A percentile compares a stretch with the other conserved stretches of the same genome.
Conservation (phyloP, 2,797 vertebrate genomes). For the Nannoperca australis region DNA sequence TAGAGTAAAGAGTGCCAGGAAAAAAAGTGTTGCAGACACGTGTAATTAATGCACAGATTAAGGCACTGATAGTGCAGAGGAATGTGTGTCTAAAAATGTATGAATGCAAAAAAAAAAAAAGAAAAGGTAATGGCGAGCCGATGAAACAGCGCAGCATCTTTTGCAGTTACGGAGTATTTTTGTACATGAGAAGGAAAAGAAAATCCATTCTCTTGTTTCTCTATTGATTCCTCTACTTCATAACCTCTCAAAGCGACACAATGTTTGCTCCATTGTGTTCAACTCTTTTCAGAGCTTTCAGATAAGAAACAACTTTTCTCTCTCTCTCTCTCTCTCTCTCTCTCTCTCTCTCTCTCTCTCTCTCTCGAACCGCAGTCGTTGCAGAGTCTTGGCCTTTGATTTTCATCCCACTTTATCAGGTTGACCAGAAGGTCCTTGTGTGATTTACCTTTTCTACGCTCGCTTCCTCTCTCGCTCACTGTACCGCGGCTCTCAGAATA, state of each 20-base stretch:
- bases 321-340: slow-evolving; percentile 4
- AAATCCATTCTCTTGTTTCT: slow-evolving; percentile 46
- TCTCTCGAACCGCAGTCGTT: slow-evolving; percentile 31
- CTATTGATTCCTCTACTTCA: slow-evolving; percentile 57
- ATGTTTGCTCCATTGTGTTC: slow-evolving; percentile 40
- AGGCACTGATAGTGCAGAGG: slow-evolving; percentile 38
- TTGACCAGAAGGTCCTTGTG: slow-evolving; percentile 77
- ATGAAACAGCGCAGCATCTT: slow-evolving; percentile 11
- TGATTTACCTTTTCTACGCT: slow-evolving; percentile 78
- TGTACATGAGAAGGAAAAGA: slow-evolving; percentile 30
- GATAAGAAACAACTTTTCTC: slow-evolving; percentile 40
- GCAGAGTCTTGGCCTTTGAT: slow-evolving; percentile 56
- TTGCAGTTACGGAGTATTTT: slow-evolving; percentile 4
- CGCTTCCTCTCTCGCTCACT: slow-evolving; percentile 62
- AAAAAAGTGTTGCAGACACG: slow-evolving; percentile 39
- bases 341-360: slow-evolving; percentile 3
- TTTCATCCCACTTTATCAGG: slow-evolving; percentile 71
- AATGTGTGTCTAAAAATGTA: slow-evolving; percentile 15
- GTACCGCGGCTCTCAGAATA: slow-evolving; percentile 74
- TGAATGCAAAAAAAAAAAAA: background rate
- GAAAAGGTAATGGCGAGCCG: background rate
- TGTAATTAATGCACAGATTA: slow-evolving; percentile 79
- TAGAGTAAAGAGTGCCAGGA: slow-evolving; percentile 33
- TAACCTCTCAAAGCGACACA: slow-evolving; percentile 44
- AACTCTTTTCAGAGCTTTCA: slow-evolving; percentile 42